A percentile compares a stretch with the other conserved stretches of the same genome.
These are phyloP conservation scores for Elymnias hypermnestra DNA, from an alignment of 1,140 invertebrate genomes.

Conservation along the genomic window DNA sequence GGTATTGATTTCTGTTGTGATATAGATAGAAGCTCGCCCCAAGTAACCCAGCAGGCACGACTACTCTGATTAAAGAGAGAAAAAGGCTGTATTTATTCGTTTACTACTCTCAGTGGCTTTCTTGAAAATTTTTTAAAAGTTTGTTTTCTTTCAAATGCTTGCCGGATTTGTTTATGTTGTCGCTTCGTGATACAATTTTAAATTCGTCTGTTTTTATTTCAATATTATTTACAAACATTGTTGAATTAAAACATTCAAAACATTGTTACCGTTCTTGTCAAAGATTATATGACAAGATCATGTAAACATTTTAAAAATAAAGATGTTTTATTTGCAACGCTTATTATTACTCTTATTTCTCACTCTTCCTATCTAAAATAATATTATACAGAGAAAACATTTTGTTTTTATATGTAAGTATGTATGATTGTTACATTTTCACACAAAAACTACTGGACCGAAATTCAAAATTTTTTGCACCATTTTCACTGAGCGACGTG, in stretches of 20 bases:
- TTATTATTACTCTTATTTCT: no score
- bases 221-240: not conserved
- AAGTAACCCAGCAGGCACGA: no score
- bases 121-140: not conserved
- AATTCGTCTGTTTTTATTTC: not conserved
- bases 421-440: no score
- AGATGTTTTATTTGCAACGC: not conserved
- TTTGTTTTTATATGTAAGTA: no score
- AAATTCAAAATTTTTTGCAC: no score
- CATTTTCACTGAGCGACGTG: no score
- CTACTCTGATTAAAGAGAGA: no score
- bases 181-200: not conserved
- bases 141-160: constrained; percentile 1
- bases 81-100: not conserved
- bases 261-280: not conserved
- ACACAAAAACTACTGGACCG: no score
- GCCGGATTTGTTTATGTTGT: not conserved
- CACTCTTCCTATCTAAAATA: no score
- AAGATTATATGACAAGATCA: not conserved
- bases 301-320: not conserved
- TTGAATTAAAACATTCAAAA: not conserved
- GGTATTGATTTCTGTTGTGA: no score
- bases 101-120: not conserved
- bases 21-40: no score
- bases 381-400: no score